Percentiles rank a stretch among this genome's conserved stretches.
Conservation (phyloP, 2,888 invertebrate genomes). For the Melieria omissa region DNA sequence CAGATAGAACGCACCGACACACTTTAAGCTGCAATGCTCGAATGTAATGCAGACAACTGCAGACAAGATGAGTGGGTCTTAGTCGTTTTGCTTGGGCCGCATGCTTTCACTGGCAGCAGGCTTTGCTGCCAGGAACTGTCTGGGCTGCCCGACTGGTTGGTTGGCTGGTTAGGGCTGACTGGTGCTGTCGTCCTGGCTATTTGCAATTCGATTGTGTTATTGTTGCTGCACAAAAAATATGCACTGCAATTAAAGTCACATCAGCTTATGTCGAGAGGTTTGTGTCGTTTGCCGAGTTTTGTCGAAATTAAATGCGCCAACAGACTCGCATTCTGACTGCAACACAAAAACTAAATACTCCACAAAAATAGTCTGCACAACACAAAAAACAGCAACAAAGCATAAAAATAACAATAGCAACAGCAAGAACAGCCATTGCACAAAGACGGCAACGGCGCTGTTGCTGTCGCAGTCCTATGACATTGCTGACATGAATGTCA, state of each 20-base stretch:
- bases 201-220: neutral
- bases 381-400: neutral
- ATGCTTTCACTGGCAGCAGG: too few relatives aligned
- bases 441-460: too few relatives aligned
- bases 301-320: slow-evolving; percentile 42
- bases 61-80: slow-evolving; percentile 10
- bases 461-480: too few relatives aligned
- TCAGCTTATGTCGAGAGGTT: slow-evolving; percentile 29
- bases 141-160: too few relatives aligned
- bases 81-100: too few relatives aligned
- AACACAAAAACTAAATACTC: neutral
- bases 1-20: neutral
- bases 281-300: slow-evolving; percentile 44
- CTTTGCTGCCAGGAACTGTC: too few relatives aligned
- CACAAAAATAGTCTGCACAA: neutral
- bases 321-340: neutral
- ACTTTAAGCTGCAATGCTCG: slow-evolving; percentile 18
- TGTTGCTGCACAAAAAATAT: slow-evolving; percentile 19
- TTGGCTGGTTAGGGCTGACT: too few relatives aligned
- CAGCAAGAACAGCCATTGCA: neutral
- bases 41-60: slow-evolving; percentile 30
- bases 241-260: slow-evolving; percentile 38
- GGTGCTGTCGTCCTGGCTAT: neutral
- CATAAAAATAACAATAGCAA: neutral
- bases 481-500: too few relatives aligned